Base-by-base conservation (phyloP, 23 tunicate species). In the Halocynthia aurantium region DNA sequence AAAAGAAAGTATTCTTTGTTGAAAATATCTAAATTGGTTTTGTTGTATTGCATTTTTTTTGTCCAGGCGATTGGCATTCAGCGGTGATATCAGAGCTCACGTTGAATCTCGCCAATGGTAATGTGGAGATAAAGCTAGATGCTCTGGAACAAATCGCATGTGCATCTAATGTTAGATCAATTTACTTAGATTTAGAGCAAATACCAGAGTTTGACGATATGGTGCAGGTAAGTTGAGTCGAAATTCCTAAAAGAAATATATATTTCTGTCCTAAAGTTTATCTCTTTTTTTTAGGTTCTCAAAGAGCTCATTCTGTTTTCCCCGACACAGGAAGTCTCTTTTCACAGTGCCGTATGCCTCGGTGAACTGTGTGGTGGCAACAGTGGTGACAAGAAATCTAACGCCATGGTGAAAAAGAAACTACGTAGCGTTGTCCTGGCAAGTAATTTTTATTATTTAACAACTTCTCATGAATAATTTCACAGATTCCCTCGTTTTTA, bases 331-430 rank as follows among this genome's bases (percentile, higher is more conserved):
- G 87, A 89, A 76, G 51, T 89, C 0, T 71, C 83, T 8, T 89
- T 89, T 69, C 89, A 78, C 51, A 85, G 88, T 6, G 85, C 89
- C 5, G 82, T 84, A 40, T 89, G 96, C 55, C 81, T 89, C 49
- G 96, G 84, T 10, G 88, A 78, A 62, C 60, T 89, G 19, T 89
- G 88, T 80, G 96, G 84, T 7, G 57, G 52, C n/a, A 61, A 31
- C 44, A 31, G 44, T 31, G 44, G 15, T 69, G 85, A 89, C 56
- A 64, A 53, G 10, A 50, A 44, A 15, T 75, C 83, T 51, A 71
- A 72, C 7, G 81, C 62, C 13, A 70, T 73, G 10, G 72, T 81
- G 21, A 54, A 49, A 17, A 51, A 60, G 10, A 80, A 84, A 51
- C 71, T 89, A 69, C 72, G 80, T 5, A 18, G 68, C 2, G 81